A percentile compares a stretch with the other conserved stretches of the same genome.
Evolutionary conservation across 2,888 invertebrate species (phyloP).

Genomic region (Tiliacea aurago): DNA sequence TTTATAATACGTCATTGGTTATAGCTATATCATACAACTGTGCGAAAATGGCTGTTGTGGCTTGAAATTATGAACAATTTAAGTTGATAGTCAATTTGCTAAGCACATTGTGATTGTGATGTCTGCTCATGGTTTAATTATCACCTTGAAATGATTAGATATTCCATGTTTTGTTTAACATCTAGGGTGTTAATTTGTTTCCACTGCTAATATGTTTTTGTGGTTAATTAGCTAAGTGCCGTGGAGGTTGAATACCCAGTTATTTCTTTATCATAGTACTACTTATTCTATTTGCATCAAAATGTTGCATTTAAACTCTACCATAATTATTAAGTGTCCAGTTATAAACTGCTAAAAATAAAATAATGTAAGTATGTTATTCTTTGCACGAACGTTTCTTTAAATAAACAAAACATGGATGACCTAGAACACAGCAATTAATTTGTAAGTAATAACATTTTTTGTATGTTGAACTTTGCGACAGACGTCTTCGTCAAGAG

Average conservation of each 20-base stretch:
- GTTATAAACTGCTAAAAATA: neutral
- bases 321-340: neutral
- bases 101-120: neutral
- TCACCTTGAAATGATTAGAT: slow-evolving; percentile 55
- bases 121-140: slow-evolving; percentile 4
- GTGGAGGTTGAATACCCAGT: slow-evolving; percentile 5
- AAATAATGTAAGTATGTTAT: slow-evolving; percentile 12
- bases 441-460: slow-evolving; percentile 43
- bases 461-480: slow-evolving; percentile 30
- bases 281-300: neutral
- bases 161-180: slow-evolving; percentile 29
- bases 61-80: neutral
- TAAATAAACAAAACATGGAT: slow-evolving; percentile 17
- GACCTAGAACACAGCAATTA: slow-evolving; percentile 37
- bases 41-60: neutral
- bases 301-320: neutral
- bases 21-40: too few relatives aligned
- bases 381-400: slow-evolving; percentile 17
- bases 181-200: slow-evolving; percentile 46
- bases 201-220: slow-evolving; percentile 29
- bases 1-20: too few relatives aligned
- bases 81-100: neutral
- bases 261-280: neutral
- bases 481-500: slow-evolving; percentile 12
- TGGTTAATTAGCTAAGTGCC: slow-evolving; percentile 36